Conservation (phyloP, 2,797 vertebrate species). For the Mormyrops attenuatus region DNA sequence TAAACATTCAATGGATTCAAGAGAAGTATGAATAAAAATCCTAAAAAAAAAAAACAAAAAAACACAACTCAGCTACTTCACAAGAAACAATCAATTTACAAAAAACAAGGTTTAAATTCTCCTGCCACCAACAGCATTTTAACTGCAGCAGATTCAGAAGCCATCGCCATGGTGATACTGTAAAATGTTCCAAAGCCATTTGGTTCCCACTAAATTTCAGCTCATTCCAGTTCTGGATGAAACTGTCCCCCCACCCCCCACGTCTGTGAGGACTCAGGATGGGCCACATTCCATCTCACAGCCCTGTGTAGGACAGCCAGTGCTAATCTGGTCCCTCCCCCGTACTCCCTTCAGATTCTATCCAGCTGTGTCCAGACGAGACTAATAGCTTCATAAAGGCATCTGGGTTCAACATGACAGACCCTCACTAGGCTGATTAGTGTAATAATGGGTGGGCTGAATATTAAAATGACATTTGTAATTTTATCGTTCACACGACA, state of each 20-base stretch:
- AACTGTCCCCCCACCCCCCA: neutral
- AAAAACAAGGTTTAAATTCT: neutral
- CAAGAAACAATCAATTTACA: neutral
- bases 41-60: neutral
- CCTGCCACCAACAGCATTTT: neutral
- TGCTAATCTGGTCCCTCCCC: neutral
- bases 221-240: neutral
- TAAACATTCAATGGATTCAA: neutral
- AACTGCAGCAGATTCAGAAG: neutral
- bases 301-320: neutral
- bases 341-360: neutral
- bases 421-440: neutral
- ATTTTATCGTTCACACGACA: neutral
- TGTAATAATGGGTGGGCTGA: neutral
- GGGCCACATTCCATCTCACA: neutral
- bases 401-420: neutral
- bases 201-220: neutral
- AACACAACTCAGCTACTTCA: neutral
- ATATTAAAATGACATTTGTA: neutral
- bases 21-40: neutral
- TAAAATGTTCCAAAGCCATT: neutral
- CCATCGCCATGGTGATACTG: neutral
- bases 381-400: neutral
- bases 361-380: neutral
- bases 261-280: neutral